Base-by-base conservation (phyloP, 2,888 invertebrate genomes). In the Drosophila merina region DNA sequence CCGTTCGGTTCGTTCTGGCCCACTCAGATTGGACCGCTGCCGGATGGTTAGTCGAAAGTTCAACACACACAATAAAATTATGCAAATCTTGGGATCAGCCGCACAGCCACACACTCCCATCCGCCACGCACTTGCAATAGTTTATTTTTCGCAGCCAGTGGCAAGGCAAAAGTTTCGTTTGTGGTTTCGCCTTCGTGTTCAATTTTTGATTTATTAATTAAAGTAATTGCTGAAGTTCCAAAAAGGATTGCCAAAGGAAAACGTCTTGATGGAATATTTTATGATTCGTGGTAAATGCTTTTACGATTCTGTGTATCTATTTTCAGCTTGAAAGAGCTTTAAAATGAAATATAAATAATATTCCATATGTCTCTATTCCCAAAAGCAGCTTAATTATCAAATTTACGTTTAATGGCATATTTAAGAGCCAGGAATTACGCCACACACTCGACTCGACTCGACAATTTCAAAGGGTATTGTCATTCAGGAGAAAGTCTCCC, bases 41-140 rank as follows among this genome's bases (percentile, higher is more conserved):
- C 60, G 47, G 56, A 47, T 58, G 68, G 42, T 31, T 28, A 54
- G 57, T 62, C 50, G 52, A 77, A 78, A 86, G 77, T 83, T 83
- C 77, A 72, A 66, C 86, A 81, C 67, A 84, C 67, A 86, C 85
- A 82, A 86, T 78, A 76, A 76, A 82, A 82, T 86, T 82, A 82
- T 86, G 87, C 87, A 82, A 86, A 82, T 81, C 87, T 70, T 48
- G 40, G 72, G 77, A 73, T 81, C 67, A 77, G 73, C 77, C 71
- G 48, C 54, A 50, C 30, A 50, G 44, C 26, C 8, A 26, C 28
- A 28, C 28, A 28, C 28, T 5, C 28, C 28, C 28, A 1, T 26
- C 38, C 48, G 30, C 10, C 38, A 50, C 44, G 54, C 62, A 50
- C 28, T 28, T 42, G 42, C 38, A 12, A 42, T 71, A 25, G 59